Base-by-base conservation (phyloP, 2,888 invertebrate species). In the Eristalis pertinax region DNA sequence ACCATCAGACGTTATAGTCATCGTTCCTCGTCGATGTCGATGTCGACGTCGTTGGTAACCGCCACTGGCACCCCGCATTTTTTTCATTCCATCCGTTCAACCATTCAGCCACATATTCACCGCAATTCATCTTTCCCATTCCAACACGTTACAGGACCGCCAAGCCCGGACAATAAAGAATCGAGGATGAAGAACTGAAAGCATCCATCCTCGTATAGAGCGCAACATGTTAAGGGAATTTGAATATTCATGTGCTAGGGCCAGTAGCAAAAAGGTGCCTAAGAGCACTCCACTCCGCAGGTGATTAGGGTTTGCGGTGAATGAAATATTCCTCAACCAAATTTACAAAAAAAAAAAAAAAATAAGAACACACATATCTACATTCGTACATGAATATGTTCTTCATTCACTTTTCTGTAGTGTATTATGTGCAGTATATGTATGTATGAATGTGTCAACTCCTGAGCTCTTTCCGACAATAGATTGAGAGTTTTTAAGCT, bases 171-270 rank as follows among this genome's bases (percentile, higher is more conserved):
- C 62, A 60, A 65, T 26, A 75, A 35, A 26, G 32, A 41, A 58
- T 43, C 8, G 15, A 3, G 38, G 26, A 62, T 38, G 41, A 73
- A 73, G 56, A 68, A 26, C 19, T 13, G 29, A 74, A 69, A 43
- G 74, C 74, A 81, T 69, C 69, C 64, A 62, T 74, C 24, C 29
- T 38, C 35, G 68, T 32, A 22, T 22, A 13, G 62, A 60, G 79
- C 75, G 87, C 87, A 87, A 84, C 87, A 87, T 87, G 87, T 87
- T 84, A 80, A 84, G 84, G 84, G 73, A 87, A 80, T 87, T 84
- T 87, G 87, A 87, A 87, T 87, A 87, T 87, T 87, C 87, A 87
- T 87, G 83, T 81, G 68, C 56, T 50, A 65, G 38, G 50, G 67
- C 62, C 62, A 76, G 63, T 41, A 75, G 78, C 67, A 84, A 84